Base-by-base conservation (phyloP, 2,888 invertebrate genomes). In the Oscheius sp. region DNA sequence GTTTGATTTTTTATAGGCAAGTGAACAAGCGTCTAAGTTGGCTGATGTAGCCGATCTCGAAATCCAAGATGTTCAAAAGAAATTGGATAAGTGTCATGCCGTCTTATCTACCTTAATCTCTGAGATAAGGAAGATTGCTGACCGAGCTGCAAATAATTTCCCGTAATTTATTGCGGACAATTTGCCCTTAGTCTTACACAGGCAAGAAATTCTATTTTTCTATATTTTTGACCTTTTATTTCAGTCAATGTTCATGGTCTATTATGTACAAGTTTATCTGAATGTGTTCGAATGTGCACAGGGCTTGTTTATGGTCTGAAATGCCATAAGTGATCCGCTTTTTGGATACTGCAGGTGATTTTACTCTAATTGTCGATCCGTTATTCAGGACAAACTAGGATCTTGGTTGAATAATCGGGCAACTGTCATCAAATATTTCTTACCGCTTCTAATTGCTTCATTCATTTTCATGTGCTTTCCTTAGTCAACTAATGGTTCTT, bases 261-360 rank as follows among this genome's bases (percentile, higher is more conserved):
- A 90, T 82, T 90, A 90, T 76, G 90, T 90, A 2, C 89, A 89
- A 80, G 86, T 88, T 13, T 90, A 89, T 75, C 83, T 90, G 41
- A 89, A 90, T 79, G 73, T 85, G 23, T 90, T 89, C 82, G 86
- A n/a, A n/a, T n/a, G n/a, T n/a, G 85, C 90, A 0, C 90, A 90
- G 78, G 81, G 80, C 12, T 80, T 90, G 7, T 90, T 89, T 76
- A 82, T 90, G 84, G 72, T 90, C 6, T 90, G 90, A 90, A 90
- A 90, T 78, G 89, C 90, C 0, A 76, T 90, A 27, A 90, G 90
- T 76, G 90, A 90, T 74, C 90, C 90, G 0, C 76, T 90, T 52
- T 90, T 90, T 79, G 90, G 90, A 9, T 89, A 89, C 74, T 56
- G 13, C 84, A 88, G 80, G 84, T 84, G 35, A n/a, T 16, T 72